Evolutionary conservation across 53 echinoderm and acorn worm species (phyloP), one percentile per base, ranked within the genome.

Genomic region (Paracentrotus lividus): DNA sequence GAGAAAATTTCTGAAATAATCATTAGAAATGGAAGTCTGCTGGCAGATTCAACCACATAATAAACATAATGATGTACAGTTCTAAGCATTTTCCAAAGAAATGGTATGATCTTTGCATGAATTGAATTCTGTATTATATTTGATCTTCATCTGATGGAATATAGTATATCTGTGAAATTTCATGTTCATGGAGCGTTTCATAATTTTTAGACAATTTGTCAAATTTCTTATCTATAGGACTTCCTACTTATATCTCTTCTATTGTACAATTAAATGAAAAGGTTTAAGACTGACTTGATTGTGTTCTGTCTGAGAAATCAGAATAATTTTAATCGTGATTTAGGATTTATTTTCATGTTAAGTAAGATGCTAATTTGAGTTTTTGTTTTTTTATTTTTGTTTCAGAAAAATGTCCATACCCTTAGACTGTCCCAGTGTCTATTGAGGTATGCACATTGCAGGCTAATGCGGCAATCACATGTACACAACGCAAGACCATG

Each of bases 361-460:
- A 40, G 72, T 72, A 40, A 72, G 72, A 72, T 72, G 2, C 36
- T 72, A 72, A 72, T 10, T 72, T 40, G 40, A 36, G 20, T 51
- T 85, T 52, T 85, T 45, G n/a, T 85, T 84, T 52, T 77, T 43
- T 85, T 20, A 47, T 85, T 85, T 44, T 85, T 85, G 47, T 85
- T 85, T 47, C 52, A 85, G 85, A 85, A 27, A 24, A 49, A 18
- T 85, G 85, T 47, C 52, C 85, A 85, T 85, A 85, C 85, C 52
- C 85, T n/a, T 85, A 85, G 85, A 85, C 85, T 85, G 85, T 18
- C 31, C 72, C 85, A 85, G 85, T 85, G 85, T 85, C 85, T 85
- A 85, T 72, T 23, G 85, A 85, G 85, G 85, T 85, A 85, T 85
- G 85, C 85, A 85, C 85, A 85, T 85, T 72, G 72, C 18, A 72